Percentiles rank a stretch among this genome's conserved stretches.
phyloP scores from a whole-genome alignment of 2,113 vertebrate species.

The Mohoua ochrocephala region DNA sequence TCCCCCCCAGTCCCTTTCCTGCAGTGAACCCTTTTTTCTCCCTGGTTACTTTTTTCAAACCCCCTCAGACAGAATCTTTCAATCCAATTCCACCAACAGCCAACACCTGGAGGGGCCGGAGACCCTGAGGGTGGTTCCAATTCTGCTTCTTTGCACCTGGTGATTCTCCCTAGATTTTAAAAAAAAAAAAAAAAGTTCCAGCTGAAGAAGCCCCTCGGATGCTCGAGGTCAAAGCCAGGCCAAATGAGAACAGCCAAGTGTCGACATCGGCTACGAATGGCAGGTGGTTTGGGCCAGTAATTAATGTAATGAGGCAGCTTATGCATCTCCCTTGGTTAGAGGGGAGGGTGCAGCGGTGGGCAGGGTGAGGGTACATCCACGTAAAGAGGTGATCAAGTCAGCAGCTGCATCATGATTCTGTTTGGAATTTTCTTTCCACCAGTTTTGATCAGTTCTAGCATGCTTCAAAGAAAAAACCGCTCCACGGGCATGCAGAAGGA shows the following conservation, averaged over 20 bases:
- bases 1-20: constrained; percentile 53
- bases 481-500: constrained; percentile 99
- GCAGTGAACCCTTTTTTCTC: background rate
- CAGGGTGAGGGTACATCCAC: constrained; percentile 55
- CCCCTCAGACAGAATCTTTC: background rate
- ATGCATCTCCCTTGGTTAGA: constrained; percentile 68
- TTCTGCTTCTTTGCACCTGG: constrained; percentile 93
- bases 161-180: constrained; percentile 91
- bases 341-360: constrained; percentile 66
- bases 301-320: constrained; percentile 94
- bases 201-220: constrained; percentile 82
- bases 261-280: constrained; percentile 81
- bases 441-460: constrained; percentile 95
- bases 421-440: constrained; percentile 70
- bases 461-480: constrained; percentile 86
- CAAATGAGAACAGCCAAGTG: constrained; percentile 86
- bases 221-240: constrained; percentile 88
- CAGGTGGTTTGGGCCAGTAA: constrained; percentile 72
- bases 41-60: background rate
- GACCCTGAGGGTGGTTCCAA: constrained; percentile 57
- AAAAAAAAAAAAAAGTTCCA: constrained; percentile 58
- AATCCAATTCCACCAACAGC: constrained; percentile 10
- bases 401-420: constrained; percentile 92
- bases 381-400: constrained; percentile 66
- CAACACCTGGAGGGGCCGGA: background rate